Conservation (phyloP, 1,140 invertebrate genomes). For the Tenebrio molitor region DNA sequence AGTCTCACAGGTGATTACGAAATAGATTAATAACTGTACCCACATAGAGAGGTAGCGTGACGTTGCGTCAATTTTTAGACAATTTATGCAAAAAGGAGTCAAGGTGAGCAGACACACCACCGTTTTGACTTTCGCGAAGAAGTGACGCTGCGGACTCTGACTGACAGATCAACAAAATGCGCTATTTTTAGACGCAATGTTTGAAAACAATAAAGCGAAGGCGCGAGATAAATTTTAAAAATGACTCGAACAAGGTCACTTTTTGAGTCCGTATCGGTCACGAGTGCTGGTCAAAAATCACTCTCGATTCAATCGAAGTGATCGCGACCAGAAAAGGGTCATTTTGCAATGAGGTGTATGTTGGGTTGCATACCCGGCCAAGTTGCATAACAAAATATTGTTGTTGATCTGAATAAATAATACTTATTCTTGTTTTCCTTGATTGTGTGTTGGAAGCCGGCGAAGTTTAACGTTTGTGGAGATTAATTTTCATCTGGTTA, state of each 20-base stretch:
- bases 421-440: slow-evolving; percentile 22
- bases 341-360: too few relatives aligned
- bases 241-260: slow-evolving; percentile 15
- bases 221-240: slow-evolving; percentile 6
- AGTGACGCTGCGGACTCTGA: too few relatives aligned
- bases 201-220: slow-evolving; percentile 19
- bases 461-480: too few relatives aligned
- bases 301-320: too few relatives aligned
- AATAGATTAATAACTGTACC: slow-evolving; percentile 38
- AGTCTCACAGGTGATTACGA: slow-evolving; percentile 33
- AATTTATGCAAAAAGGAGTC: slow-evolving; percentile 31
- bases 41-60: slow-evolving; percentile 27
- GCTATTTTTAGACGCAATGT: slow-evolving; percentile 6
- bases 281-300: too few relatives aligned
- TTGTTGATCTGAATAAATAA: neutral
- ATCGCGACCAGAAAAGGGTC: too few relatives aligned
- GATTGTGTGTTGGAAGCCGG: neutral
- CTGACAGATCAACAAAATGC: slow-evolving; percentile 9
- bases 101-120: slow-evolving; percentile 6
- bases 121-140: slow-evolving; percentile 2
- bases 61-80: slow-evolving; percentile 34
- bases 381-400: neutral
- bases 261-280: too few relatives aligned
- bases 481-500: too few relatives aligned
- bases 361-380: slow-evolving; percentile 10